A percentile compares a stretch with the other conserved stretches of the same genome.
Evolutionary conservation across 2,888 invertebrate genomes (phyloP).

Genomic region (Andrena praecox): DNA sequence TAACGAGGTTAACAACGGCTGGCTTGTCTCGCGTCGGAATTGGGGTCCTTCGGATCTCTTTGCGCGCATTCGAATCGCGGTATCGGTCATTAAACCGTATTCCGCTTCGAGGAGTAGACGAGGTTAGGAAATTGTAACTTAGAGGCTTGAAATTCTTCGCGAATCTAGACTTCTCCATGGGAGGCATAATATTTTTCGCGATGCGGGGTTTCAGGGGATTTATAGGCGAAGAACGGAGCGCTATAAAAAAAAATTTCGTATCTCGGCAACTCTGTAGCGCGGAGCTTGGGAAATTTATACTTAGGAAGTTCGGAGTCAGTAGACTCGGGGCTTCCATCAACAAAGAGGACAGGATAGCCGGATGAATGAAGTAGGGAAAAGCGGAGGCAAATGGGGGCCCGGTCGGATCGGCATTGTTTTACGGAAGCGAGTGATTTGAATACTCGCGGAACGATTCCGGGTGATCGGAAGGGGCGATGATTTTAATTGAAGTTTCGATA

Average conservation of each 20-base stretch:
- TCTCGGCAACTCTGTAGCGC: no score
- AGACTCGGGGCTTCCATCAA: no score
- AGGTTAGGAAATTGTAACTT: no score
- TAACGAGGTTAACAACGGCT: conserved; percentile 50
- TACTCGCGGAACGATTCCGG: conserved; percentile 23
- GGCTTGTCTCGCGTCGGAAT: conserved; percentile 13
- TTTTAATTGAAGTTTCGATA: conserved; percentile 67
- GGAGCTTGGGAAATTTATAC: no score
- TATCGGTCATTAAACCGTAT: neutral
- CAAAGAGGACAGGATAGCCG: neutral
- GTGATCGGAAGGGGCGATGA: conserved; percentile 47
- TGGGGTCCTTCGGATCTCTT: neutral
- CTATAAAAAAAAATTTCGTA: no score
- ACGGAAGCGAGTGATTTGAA: conserved; percentile 33
- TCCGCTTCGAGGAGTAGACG: neutral
- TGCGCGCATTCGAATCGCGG: neutral
- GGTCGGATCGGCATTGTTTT: conserved; percentile 42
- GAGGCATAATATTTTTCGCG: no score
- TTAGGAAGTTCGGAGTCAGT: no score
- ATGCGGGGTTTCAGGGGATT: no score
- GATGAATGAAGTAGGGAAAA: neutral
- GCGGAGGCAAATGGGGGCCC: conserved; percentile 22
- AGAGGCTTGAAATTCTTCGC: no score
- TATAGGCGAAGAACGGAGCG: no score
- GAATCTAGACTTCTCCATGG: no score